A percentile compares a stretch with the other conserved stretches of the same genome.
Evolutionary conservation across 2,113 vertebrate genomes (phyloP).

Genomic region (Gambusia affinis): DNA sequence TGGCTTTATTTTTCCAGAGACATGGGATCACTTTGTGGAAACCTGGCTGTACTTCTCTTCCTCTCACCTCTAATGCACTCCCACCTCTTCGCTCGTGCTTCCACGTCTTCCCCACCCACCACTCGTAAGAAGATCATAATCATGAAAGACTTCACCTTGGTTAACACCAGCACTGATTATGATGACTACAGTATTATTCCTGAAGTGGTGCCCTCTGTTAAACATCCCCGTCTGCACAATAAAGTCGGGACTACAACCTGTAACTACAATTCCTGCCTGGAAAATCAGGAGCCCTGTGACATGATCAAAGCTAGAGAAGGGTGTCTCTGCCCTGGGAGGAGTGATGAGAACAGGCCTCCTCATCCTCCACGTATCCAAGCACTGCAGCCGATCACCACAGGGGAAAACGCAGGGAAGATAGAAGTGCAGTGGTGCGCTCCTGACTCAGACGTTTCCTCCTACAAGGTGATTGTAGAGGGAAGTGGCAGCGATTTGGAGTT

Average conservation of each 20-base stretch:
- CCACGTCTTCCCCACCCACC: slow-evolving; percentile 32
- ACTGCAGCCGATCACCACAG: slow-evolving; percentile 39
- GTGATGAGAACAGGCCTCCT: slow-evolving; percentile 53
- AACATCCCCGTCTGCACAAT: neutral
- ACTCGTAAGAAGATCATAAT: slow-evolving; percentile 43
- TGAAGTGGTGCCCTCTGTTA: neutral
- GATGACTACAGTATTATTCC: neutral
- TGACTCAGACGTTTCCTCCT: slow-evolving; percentile 68
- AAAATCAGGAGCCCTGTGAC: slow-evolving; percentile 66
- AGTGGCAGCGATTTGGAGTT: slow-evolving; percentile 12
- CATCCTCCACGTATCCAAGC: slow-evolving; percentile 48
- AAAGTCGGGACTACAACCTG: slow-evolving; percentile 33
- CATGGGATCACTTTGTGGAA: slow-evolving; percentile 50
- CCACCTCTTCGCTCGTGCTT: slow-evolving; percentile 27
- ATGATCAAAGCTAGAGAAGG: slow-evolving; percentile 20
- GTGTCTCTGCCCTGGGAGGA: slow-evolving; percentile 78
- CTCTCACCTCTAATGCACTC: slow-evolving; percentile 34
- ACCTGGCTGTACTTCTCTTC: slow-evolving; percentile 48
- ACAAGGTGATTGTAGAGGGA: slow-evolving; percentile 67
- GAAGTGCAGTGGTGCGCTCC: slow-evolving; percentile 81
- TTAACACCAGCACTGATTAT: neutral
- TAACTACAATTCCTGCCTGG: slow-evolving; percentile 65
- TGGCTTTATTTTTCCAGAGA: slow-evolving; percentile 33
- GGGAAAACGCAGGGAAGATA: slow-evolving; percentile 42
- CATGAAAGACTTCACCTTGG: neutral